Evolutionary conservation across 2,888 invertebrate genomes (phyloP), one percentile per base, ranked within the genome.

Genomic region (Brachynemurus nebulosus): DNA sequence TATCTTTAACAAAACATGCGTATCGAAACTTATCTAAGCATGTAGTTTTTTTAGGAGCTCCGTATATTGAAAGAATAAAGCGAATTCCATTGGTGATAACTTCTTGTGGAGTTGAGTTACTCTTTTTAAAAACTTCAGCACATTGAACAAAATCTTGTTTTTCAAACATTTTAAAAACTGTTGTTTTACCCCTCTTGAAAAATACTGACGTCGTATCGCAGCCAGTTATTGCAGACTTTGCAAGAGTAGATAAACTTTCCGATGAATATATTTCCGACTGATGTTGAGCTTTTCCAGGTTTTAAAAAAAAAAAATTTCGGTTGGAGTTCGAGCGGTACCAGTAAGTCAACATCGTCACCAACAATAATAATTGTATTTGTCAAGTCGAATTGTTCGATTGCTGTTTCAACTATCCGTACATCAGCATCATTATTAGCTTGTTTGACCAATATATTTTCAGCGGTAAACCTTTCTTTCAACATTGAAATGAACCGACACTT

Each of bases 401-500:
- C 53, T 44, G 50, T 54, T 46, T 53, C 51, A 41, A 55, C 46
- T 44, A 55, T 57, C 38, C 56, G 40, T 16, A 53, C 53, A 52
- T 51, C 51, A 45, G 52, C 53, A 46, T 53, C 50, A 44, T 52
- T 47, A n/a, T n/a, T n/a, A n/a, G n/a, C 58, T 57, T 58, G 9
- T n/a, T n/a, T n/a, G n/a, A 56, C 55, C 1, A 33, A 44, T 35
- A 57, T 55, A 55, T 55, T 55, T 2, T n/a, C 7, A 54, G 45
- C 38, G 52, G 23, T 54, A 47, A 23, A 35, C 51, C 50, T 55
- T 55, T 2, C 44, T 37, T 30, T 43, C 12, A 54, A 43, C 49
- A 55, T 51, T 34, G 46, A 52, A 55, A 59, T 58, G 33, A 58
- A 54, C 35, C 56, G 52, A 55, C 51, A 53, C 46, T 59, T 57